Conservation (phyloP, 2,113 vertebrate species). For the Nesogale talazaci region DNA sequence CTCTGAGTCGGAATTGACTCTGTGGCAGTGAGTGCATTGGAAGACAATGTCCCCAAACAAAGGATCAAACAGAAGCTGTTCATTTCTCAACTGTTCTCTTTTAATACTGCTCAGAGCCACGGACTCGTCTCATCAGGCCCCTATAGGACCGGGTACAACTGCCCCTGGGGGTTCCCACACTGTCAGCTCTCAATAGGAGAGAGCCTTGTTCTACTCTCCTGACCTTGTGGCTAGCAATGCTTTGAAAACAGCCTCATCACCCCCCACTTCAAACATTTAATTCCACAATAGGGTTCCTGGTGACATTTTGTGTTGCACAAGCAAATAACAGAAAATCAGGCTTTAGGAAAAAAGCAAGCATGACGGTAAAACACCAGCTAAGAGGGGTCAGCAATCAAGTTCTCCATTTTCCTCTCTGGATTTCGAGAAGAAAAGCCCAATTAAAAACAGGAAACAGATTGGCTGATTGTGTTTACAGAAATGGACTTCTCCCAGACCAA, state of each 20-base stretch:
- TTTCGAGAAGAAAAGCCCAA: background rate
- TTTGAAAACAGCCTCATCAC: background rate
- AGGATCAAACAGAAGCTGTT: constrained; percentile 30
- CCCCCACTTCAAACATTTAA: constrained; percentile 3
- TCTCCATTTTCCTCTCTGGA: constrained; percentile 10
- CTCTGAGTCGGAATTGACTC: no score
- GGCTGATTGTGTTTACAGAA: background rate
- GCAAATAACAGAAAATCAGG: background rate
- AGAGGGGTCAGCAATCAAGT: background rate
- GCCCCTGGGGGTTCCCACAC: no score
- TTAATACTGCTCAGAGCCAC: background rate
- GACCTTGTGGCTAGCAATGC: background rate
- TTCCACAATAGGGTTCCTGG: background rate
- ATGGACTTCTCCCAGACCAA: background rate
- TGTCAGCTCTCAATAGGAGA: no score
- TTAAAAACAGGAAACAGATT: background rate
- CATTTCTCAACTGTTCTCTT: constrained; percentile 64
- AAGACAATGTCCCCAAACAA: background rate
- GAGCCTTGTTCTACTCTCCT: no score
- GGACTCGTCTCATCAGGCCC: background rate
- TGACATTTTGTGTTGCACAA: background rate
- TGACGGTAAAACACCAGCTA: constrained; percentile 23
- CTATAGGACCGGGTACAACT: no score
- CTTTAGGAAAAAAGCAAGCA: background rate
- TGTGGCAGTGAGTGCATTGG: no score